phyloP scores from a whole-genome alignment of 2,797 vertebrate genomes.

The Melanotaenia parkinsoni region DNA sequence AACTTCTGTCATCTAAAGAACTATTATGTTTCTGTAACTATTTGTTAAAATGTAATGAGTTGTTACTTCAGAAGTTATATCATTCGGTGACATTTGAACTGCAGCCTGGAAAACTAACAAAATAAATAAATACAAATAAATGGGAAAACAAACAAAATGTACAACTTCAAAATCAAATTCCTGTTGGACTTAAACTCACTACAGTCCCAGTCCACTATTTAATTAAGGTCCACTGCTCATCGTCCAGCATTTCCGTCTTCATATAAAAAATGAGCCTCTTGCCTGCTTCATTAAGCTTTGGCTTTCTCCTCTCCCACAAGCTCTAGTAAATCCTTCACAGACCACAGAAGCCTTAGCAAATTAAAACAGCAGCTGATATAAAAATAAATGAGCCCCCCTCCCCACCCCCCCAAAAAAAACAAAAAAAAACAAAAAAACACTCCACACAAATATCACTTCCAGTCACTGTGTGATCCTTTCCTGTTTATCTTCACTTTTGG shows the following conservation, averaged over 20 bases:
- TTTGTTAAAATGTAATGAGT: neutral
- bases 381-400: neutral
- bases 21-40: neutral
- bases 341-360: constrained; percentile 2
- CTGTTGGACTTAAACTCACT: constrained; percentile 17
- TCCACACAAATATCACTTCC: neutral
- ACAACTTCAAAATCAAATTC: constrained; percentile 14
- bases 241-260: constrained; percentile 5
- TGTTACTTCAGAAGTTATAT: neutral
- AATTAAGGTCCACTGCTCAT: constrained; percentile 7
- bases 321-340: constrained; percentile 26
- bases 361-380: constrained; percentile 6
- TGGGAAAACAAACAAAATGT: neutral
- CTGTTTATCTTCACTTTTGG: constrained; percentile 14
- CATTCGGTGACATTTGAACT: neutral
- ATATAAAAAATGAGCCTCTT: constrained; percentile 11
- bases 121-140: neutral
- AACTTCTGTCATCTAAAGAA: neutral
- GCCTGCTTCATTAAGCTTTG: constrained; percentile 14
- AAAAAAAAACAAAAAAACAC: neutral
- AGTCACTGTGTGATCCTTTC: constrained; percentile 20
- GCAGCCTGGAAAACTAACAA: neutral
- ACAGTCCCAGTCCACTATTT: constrained; percentile 17
- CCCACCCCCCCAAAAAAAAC: neutral
- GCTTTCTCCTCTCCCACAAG: neutral